These are phyloP conservation scores for Platanista minor DNA, from an alignment of 2,113 vertebrate species.

Conservation along the genomic window DNA sequence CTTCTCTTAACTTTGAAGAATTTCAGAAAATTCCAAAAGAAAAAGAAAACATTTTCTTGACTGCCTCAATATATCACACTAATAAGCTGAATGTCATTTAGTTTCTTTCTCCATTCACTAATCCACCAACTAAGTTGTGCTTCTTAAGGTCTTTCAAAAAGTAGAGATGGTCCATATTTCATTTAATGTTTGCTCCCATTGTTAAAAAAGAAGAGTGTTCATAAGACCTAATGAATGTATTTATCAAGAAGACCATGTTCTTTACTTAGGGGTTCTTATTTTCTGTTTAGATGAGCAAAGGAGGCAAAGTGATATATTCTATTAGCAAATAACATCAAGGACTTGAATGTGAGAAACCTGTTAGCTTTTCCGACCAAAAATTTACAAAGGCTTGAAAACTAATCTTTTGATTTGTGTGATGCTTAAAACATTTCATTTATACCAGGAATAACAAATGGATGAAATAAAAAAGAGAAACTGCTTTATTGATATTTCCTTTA, in stretches of 20 bases:
- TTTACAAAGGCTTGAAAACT: background rate
- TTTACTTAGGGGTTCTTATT: background rate
- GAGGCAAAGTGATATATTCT: background rate
- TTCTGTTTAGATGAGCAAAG: background rate
- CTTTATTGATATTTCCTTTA: background rate
- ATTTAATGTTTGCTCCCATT: background rate
- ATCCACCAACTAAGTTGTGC: background rate
- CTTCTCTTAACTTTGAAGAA: background rate
- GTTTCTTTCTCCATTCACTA: background rate
- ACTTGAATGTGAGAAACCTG: background rate
- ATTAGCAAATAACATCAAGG: background rate
- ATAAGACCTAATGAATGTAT: background rate
- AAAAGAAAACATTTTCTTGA: background rate
- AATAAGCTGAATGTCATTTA: background rate
- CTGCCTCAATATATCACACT: background rate
- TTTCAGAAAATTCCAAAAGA: background rate
- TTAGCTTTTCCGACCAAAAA: background rate
- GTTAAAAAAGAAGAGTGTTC: background rate
- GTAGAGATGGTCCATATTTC: background rate
- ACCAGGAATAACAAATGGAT: background rate
- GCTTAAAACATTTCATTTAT: background rate
- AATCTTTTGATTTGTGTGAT: background rate
- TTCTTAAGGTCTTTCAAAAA: background rate
- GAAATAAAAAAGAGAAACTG: background rate
- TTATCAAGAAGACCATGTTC: background rate